Conservation (phyloP, 2,113 vertebrate genomes). For the Thermophis baileyi region DNA sequence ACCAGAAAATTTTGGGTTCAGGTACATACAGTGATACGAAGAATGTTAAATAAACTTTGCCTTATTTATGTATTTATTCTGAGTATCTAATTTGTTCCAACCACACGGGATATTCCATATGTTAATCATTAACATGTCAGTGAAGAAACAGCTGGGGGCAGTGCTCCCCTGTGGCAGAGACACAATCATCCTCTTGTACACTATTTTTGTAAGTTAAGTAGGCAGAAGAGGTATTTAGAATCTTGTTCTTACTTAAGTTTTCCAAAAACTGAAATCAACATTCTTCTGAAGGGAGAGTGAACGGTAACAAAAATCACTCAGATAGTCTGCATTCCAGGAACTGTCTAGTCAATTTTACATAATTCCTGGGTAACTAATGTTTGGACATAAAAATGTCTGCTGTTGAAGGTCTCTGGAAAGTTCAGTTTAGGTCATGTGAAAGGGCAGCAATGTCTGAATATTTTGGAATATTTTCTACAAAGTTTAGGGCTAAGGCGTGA, state of each 20-base stretch:
- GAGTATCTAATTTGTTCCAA: rapidly evolving
- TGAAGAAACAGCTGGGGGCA: not conserved
- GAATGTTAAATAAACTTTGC: not conserved
- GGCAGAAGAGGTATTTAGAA: not conserved
- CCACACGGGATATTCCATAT: not conserved
- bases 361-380: not conserved
- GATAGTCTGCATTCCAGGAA: not conserved
- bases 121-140: rapidly evolving
- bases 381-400: constrained; percentile 7
- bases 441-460: not conserved
- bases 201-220: not conserved
- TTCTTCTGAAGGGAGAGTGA: not conserved
- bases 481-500: not conserved
- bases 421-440: constrained; percentile 15
- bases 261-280: not conserved
- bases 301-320: not conserved
- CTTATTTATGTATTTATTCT: not conserved
- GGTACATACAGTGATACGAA: not conserved
- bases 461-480: not conserved
- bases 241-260: not conserved
- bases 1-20: not conserved
- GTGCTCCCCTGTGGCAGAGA: not conserved
- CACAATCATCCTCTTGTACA: not conserved
- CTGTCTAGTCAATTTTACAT: not conserved
- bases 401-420: not conserved